Evolutionary conservation across 2,888 invertebrate genomes (phyloP), one percentile per base, ranked within the genome.

Genomic region (Smittia aterrima): DNA sequence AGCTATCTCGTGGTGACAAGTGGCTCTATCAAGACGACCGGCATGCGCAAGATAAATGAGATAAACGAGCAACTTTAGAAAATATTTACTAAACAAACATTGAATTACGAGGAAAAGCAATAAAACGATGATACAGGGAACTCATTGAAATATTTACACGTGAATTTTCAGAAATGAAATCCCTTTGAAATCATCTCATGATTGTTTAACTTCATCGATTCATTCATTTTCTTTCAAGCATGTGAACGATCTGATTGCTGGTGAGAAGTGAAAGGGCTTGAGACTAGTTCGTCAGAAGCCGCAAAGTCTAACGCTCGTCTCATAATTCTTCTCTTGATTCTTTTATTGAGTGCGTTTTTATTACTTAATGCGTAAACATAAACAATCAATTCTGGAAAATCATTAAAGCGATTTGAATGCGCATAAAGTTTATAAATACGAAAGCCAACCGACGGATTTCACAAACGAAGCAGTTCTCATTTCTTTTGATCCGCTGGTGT

Each of bases 351-450:
- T 64, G 64, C 64, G 32, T 27, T 64, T 64, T 64, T 64, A 64
- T 64, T 64, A 27, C 64, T 13, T 47, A 47, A 53, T 11, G 53
- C 25, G 53, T 70, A 70, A 70, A 70, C 70, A 70, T 70, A 70
- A 70, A 70, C 70, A 70, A 70, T 53, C 53, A 70, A 70, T 70
- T 70, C 70, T 70, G 47, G 25, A 70, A 70, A 70, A 70, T 70
- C 70, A 70, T 70, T 70, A 70, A 70, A 32, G 20, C 16, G 22
- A 22, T 67, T 40, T 67, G 38, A 67, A 22, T 67, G 40, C 70
- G 70, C 70, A 70, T 70, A 70, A 70, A 70, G 70, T 70, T 70
- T 70, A 70, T 70, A 70, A 70, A 70, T 70, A 70, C 40, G 24
- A 40, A 20, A 20, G 13, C 32, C 13, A 66, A 22, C 18, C 58